phyloP scores from a whole-genome alignment of 2,797 vertebrate species.

The Apodemus agrarius region DNA sequence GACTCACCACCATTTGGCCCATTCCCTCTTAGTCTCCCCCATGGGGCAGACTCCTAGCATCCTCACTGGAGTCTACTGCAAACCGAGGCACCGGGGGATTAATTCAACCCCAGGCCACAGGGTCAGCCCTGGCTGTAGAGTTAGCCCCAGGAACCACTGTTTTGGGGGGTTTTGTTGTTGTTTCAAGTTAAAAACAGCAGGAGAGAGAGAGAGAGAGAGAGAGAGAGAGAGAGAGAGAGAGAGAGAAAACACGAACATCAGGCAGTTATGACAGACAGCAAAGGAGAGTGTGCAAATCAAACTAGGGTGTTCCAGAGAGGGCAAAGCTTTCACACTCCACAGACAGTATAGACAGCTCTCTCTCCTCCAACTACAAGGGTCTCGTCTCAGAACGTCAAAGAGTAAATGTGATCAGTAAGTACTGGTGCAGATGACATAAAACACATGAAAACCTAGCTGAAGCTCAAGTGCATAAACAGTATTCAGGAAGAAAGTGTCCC shows the following conservation, averaged over 20 bases:
- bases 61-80: background rate
- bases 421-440: background rate
- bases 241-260: background rate
- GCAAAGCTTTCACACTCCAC: background rate
- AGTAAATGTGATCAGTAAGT: background rate
- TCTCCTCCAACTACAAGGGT: background rate
- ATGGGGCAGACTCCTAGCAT: rapidly evolving
- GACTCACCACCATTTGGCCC: background rate
- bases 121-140: background rate
- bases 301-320: background rate
- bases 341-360: background rate
- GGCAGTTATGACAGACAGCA: background rate
- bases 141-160: too few species aligned
- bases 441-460: background rate
- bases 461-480: background rate
- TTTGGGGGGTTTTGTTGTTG: background rate
- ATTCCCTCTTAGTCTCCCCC: background rate
- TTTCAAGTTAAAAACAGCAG: background rate
- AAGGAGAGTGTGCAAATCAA: background rate
- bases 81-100: background rate
- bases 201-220: background rate
- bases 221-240: background rate
- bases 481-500: background rate
- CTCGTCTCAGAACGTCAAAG: background rate
- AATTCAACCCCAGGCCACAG: background rate